phyloP scores from a whole-genome alignment of 2,888 invertebrate genomes.

The Rhamnusium bicolor region DNA sequence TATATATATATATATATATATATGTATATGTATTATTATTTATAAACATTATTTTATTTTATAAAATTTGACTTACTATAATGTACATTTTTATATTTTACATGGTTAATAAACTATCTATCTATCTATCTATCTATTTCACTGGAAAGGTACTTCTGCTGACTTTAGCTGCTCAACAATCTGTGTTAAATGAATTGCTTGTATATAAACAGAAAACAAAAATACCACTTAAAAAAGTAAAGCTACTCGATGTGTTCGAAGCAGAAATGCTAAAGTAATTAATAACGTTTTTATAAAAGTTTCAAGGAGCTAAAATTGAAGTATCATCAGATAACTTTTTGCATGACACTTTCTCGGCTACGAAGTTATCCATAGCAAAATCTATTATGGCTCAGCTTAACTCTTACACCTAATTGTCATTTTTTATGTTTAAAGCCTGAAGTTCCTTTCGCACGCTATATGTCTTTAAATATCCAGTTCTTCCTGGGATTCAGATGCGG shows the following conservation, averaged over 20 bases:
- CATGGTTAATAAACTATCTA: too few species aligned
- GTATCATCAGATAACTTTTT: slow-evolving; percentile 28
- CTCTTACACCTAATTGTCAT: slow-evolving; percentile 23
- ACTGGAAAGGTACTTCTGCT: too few species aligned
- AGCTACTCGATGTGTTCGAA: slow-evolving; percentile 23
- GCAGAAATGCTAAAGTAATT: slow-evolving; percentile 22
- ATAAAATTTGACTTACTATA: too few species aligned
- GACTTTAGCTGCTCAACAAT: too few species aligned
- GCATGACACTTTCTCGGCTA: neutral
- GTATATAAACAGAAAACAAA: neutral
- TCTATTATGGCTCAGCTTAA: slow-evolving; percentile 21
- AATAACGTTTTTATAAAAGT: slow-evolving; percentile 19
- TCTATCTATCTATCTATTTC: too few species aligned
- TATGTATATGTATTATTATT: too few species aligned
- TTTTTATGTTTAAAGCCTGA: slow-evolving; percentile 24
- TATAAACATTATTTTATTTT: too few species aligned
- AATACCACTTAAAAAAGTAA: slow-evolving; percentile 18
- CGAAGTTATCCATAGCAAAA: slow-evolving; percentile 8
- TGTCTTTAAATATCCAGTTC: neutral
- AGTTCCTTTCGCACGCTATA: slow-evolving; percentile 23
- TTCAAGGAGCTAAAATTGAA: slow-evolving; percentile 29
- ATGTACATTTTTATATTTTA: too few species aligned
- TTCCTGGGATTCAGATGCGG: neutral
- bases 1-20: too few species aligned
- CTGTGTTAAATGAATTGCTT: slow-evolving; percentile 17